Evolutionary conservation across 2,888 invertebrate species (phyloP).

Genomic region (Eurytoma adleriae): DNA sequence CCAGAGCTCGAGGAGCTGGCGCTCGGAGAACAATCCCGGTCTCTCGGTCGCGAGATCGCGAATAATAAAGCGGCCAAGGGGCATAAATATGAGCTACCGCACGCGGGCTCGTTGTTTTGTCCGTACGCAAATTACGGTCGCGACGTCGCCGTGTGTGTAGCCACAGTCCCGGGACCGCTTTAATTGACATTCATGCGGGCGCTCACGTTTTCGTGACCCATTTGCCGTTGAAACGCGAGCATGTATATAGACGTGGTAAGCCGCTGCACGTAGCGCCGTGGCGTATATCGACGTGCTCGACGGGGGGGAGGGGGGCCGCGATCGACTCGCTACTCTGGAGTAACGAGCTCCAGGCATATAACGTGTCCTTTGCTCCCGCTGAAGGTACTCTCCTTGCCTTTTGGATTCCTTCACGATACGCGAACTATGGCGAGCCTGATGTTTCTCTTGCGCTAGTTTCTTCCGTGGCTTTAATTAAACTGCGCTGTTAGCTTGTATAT

Average conservation of each 20-base stretch:
- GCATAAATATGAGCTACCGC: conserved; percentile 41
- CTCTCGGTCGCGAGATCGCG: conserved; percentile 8
- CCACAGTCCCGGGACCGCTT: conserved; percentile 5
- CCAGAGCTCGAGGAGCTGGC: neutral
- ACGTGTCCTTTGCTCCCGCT: neutral
- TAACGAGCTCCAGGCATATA: conserved; percentile 28
- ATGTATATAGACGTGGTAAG: neutral
- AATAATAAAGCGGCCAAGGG: conserved; percentile 30
- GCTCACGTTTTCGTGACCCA: conserved; percentile 54
- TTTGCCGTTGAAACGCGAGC: conserved; percentile 25
- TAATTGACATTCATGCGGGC: conserved; percentile 51
- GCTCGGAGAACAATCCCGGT: neutral
- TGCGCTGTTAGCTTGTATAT: no score
- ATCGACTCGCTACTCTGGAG: no score
- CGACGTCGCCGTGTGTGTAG: neutral
- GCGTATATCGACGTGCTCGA: neutral
- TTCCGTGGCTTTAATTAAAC: no score
- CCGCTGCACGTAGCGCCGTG: neutral
- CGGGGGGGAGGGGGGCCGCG: neutral
- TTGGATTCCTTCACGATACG: conserved; percentile 34
- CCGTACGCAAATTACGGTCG: conserved; percentile 37
- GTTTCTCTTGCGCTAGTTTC: no score
- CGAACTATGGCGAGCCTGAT: neutral
- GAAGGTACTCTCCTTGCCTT: neutral
- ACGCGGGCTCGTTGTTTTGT: conserved; percentile 2